These are phyloP conservation scores for Camptogramma bilineatum DNA, from an alignment of 2,888 invertebrate genomes.

Conservation along the genomic window DNA sequence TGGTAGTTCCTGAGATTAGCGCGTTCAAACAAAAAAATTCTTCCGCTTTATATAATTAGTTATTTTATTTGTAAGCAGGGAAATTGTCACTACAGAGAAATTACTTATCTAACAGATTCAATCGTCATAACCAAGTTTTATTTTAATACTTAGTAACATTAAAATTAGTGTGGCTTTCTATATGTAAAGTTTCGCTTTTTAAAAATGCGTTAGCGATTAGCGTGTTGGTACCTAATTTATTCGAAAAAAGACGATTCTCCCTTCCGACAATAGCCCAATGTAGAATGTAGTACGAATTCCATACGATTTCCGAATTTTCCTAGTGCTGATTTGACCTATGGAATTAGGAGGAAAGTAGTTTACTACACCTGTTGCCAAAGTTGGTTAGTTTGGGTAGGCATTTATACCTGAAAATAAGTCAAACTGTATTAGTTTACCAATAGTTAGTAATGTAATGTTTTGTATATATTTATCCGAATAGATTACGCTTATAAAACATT, in stretches of 20 bases:
- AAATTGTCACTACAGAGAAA: too few species aligned
- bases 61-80: too few species aligned
- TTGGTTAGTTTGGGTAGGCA: conserved; percentile 4
- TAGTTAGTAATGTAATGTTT: neutral
- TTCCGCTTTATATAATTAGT: too few species aligned
- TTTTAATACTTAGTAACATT: too few species aligned
- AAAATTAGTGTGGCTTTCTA: too few species aligned
- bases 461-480: neutral
- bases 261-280: neutral
- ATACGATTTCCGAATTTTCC: neutral
- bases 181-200: too few species aligned
- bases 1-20: too few species aligned
- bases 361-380: conserved; percentile 6
- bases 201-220: too few species aligned
- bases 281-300: neutral
- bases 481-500: neutral
- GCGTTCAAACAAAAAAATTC: too few species aligned
- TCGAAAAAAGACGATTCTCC: neutral
- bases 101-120: too few species aligned
- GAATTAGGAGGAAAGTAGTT: conserved; percentile 7
- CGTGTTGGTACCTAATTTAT: neutral
- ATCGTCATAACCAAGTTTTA: too few species aligned
- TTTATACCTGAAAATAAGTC: conserved; percentile 1
- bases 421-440: neutral
- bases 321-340: neutral